Evolutionary conservation across 2,888 invertebrate genomes (phyloP).

Genomic region (Hydrotaea diabolus): DNA sequence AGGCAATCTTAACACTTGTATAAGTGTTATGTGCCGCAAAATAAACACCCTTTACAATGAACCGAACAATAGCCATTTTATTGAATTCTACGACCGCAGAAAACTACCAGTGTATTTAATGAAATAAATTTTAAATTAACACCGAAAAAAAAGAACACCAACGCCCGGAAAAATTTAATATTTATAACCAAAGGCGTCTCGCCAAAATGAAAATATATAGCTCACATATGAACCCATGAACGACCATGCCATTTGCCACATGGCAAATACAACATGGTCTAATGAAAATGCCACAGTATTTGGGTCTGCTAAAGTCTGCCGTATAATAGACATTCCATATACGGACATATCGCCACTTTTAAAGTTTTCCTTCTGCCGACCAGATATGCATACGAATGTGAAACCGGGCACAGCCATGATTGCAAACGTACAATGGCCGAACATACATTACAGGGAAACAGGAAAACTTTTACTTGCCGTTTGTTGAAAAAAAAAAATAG

Average conservation of each 20-base stretch:
- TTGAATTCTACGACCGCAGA: too few species aligned
- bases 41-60: too few species aligned
- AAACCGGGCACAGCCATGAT: too few species aligned
- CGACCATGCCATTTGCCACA: conserved; percentile 27
- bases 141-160: conserved; percentile 26
- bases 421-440: conserved; percentile 9
- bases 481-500: not conserved
- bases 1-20: too few species aligned
- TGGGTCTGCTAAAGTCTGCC: not conserved
- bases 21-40: too few species aligned
- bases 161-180: conserved; percentile 47
- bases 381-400: not conserved
- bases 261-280: conserved; percentile 21
- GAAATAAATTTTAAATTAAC: conserved; percentile 15
- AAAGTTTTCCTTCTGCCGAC: conserved; percentile 16
- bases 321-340: not conserved
- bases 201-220: conserved; percentile 47
- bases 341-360: conserved; percentile 2
- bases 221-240: conserved; percentile 50
- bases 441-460: conserved; percentile 2
- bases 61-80: not conserved
- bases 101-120: conserved; percentile 48
- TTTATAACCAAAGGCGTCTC: conserved; percentile 64
- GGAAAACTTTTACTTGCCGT: conserved; percentile 25
- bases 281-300: conserved; percentile 7